phyloP scores from a whole-genome alignment of 2,888 invertebrate genomes.

The Entomobrya proxima region DNA sequence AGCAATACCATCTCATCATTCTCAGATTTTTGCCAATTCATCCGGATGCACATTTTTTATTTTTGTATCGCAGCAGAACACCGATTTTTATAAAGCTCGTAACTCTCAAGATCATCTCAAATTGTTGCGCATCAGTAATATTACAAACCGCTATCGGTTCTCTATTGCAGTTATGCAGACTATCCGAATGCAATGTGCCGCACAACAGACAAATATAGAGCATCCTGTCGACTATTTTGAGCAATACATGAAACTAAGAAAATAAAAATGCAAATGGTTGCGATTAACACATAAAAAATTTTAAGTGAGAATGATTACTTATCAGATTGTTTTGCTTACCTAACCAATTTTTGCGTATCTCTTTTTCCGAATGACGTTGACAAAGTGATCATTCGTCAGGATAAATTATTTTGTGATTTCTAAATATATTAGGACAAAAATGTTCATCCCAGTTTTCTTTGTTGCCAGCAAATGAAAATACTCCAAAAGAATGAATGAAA shows the following conservation, averaged over 20 bases:
- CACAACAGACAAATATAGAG: no score
- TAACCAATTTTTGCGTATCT: no score
- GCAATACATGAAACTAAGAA: no score
- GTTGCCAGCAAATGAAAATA: neutral
- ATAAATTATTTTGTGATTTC: slow-evolving; percentile 38
- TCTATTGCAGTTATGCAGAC: no score
- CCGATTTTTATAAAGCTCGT: slow-evolving; percentile 7
- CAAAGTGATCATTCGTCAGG: slow-evolving; percentile 64
- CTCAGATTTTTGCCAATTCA: slow-evolving; percentile 74
- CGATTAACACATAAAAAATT: no score
- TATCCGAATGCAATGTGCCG: no score
- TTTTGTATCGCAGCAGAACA: slow-evolving; percentile 34
- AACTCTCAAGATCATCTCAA: neutral
- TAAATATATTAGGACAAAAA: slow-evolving; percentile 23
- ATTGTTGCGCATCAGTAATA: no score
- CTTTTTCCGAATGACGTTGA: slow-evolving; percentile 57
- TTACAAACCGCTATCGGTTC: neutral
- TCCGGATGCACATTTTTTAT: slow-evolving; percentile 65
- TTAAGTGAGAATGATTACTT: no score
- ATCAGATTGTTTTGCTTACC: no score
- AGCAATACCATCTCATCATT: slow-evolving; percentile 45
- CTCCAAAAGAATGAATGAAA: neutral
- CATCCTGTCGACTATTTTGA: no score
- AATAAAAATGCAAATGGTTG: no score
- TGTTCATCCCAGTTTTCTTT: neutral